Base-by-base conservation (phyloP, 1,140 invertebrate genomes). In the Diplogasteroides magnus region DNA sequence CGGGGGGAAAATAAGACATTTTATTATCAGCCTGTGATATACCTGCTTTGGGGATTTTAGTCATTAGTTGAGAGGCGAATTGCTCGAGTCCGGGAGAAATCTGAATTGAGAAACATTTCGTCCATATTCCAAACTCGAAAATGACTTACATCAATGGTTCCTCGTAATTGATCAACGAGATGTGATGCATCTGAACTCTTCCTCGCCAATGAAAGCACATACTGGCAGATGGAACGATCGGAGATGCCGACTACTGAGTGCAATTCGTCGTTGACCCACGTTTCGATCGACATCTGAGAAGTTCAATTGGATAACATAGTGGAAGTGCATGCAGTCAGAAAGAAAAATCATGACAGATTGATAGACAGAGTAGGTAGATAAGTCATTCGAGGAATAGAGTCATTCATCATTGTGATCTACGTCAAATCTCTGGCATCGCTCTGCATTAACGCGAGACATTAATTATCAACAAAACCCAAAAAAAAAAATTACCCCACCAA, bases 211-310 rank as follows among this genome's bases (percentile, higher is more conserved):
- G 77, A 64, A 31, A 83, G 69, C 37, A 81, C 68, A 64, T 71
- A 81, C 26, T 67, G 56, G 26, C 60, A 71, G 23, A 74, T 72
- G n/a, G 68, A 27, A 2, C 68, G 55, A 23, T 81, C 80, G 60
- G 74, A 79, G 26, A 76, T 74, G 6, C 79, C 79, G 26, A 83
- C 73, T 15, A 80, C 67, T 60, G 64, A 25, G 26, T 76, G 76
- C 19, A 80, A 56, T 64, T 80, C 65, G 31, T 80, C 79, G 58
- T 77, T 77, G 14, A 77, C 77, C 71, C 77, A 77, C 28, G 64
- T 27, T 66, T 74, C 64, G 19, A 65, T 56, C 11, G 69, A 71
- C 69, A 69, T 62, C 11, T 62, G 3, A n/a, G n/a, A n/a, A n/a
- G n/a, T n/a, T n/a, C n/a, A n/a, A n/a, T n/a, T n/a, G n/a, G n/a